These are phyloP conservation scores for Scyliorhinus canicula DNA, from an alignment of 2,797 vertebrate genomes.

Conservation along the genomic window DNA sequence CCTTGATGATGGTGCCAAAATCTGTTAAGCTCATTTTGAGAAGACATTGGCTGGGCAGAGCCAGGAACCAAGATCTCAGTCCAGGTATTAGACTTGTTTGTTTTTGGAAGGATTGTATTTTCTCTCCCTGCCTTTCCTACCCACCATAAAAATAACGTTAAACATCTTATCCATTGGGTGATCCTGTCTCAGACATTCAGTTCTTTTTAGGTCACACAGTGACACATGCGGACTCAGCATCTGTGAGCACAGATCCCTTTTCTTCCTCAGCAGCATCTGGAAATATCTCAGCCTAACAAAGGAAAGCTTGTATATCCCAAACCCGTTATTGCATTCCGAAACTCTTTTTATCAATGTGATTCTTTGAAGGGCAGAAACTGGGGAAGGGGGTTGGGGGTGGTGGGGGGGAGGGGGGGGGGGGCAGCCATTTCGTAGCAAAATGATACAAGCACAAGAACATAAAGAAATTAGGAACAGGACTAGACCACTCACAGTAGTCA, in stretches of 20 bases:
- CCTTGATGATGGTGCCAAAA: background rate
- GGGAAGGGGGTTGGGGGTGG: too few species aligned
- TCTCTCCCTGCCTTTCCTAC: background rate
- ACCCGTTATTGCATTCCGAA: background rate
- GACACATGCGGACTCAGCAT: background rate
- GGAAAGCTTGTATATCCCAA: background rate
- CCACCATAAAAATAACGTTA: background rate
- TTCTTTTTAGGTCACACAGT: background rate
- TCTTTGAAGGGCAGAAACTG: too few species aligned
- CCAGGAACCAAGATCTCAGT: background rate
- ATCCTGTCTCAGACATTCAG: background rate
- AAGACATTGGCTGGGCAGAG: background rate
- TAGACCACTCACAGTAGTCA: too few species aligned
- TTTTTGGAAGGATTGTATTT: background rate
- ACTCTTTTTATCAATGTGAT: background rate
- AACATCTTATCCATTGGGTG: background rate
- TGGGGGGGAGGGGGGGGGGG: too few species aligned
- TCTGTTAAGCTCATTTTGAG: background rate
- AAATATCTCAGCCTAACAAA: background rate
- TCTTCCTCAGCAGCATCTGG: background rate
- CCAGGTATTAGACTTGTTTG: constrained; percentile 1
- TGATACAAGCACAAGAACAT: background rate
- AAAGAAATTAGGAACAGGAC: too few species aligned
- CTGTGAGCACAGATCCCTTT: background rate
- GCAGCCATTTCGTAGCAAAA: background rate